Conservation (phyloP, 1,140 invertebrate species). For the Bombus turneri region DNA sequence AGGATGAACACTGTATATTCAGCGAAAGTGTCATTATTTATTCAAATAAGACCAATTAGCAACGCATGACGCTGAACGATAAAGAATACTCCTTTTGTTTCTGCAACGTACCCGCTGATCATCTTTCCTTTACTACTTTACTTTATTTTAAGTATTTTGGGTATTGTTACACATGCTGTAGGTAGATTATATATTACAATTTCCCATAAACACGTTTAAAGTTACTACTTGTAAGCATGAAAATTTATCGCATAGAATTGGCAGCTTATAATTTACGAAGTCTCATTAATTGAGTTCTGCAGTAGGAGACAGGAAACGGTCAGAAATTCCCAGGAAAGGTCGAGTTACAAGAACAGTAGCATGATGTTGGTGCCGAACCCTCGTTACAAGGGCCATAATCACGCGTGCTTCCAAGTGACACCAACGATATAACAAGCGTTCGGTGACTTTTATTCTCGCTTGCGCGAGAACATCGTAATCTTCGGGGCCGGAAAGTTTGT, state of each 20-base stretch:
- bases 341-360: slow-evolving; percentile 22
- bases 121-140: too few relatives aligned
- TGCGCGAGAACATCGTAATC: slow-evolving; percentile 28
- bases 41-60: too few relatives aligned
- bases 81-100: too few relatives aligned
- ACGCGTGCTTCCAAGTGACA: slow-evolving; percentile 4
- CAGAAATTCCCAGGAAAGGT: background rate
- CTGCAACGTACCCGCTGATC: too few relatives aligned
- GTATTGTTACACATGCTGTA: background rate
- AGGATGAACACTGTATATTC: too few relatives aligned
- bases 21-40: too few relatives aligned
- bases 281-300: background rate
- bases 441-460: slow-evolving; percentile 21
- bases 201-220: background rate
- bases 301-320: background rate
- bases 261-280: background rate
- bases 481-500: slow-evolving; percentile 45
- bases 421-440: slow-evolving; percentile 13
- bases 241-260: background rate
- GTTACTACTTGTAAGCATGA: background rate
- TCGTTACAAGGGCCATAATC: slow-evolving; percentile 27
- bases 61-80: too few relatives aligned
- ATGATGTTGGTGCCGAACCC: background rate
- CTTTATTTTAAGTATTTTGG: too few relatives aligned
- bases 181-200: background rate